phyloP scores from a whole-genome alignment of 2,797 vertebrate species.

The Pelobates cultripes region DNA sequence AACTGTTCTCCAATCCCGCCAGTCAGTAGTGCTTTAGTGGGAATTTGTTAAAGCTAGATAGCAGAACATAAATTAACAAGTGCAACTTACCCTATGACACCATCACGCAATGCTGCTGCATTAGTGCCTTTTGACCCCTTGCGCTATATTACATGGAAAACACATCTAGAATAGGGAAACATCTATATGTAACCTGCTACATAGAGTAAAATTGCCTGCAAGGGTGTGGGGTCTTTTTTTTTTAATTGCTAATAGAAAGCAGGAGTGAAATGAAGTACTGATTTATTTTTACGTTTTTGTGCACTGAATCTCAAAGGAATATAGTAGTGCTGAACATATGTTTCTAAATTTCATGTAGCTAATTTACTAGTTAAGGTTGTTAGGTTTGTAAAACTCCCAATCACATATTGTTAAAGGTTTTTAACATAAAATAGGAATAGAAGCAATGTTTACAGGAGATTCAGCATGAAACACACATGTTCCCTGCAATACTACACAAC shows the following conservation, averaged over 20 bases:
- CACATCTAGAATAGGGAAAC: no score
- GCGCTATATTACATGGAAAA: no score
- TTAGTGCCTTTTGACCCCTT: no score
- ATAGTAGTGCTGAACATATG: slow-evolving; percentile 12
- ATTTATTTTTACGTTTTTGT: background rate
- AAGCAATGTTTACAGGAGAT: slow-evolving; percentile 8
- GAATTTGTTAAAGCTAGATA: no score
- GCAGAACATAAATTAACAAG: no score
- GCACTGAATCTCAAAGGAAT: background rate
- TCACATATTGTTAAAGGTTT: slow-evolving; percentile 30
- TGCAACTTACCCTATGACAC: no score
- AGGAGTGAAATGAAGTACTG: background rate
- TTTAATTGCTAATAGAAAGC: background rate
- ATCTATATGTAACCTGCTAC: no score
- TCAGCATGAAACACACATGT: slow-evolving; percentile 11
- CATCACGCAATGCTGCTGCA: no score
- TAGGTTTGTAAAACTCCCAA: background rate
- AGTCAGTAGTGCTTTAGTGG: no score
- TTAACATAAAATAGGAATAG: slow-evolving; percentile 17
- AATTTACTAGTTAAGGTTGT: slow-evolving; percentile 8
- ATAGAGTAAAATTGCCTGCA: background rate
- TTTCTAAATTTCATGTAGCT: slow-evolving; percentile 17
- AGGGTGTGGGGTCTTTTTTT: background rate
- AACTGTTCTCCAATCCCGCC: no score
- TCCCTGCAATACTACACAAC: slow-evolving; percentile 3